Percentiles rank a stretch among this genome's conserved stretches.
These are phyloP conservation scores for Trididemnum clinides DNA, from an alignment of 23 tunicate species.

Conservation along the genomic window DNA sequence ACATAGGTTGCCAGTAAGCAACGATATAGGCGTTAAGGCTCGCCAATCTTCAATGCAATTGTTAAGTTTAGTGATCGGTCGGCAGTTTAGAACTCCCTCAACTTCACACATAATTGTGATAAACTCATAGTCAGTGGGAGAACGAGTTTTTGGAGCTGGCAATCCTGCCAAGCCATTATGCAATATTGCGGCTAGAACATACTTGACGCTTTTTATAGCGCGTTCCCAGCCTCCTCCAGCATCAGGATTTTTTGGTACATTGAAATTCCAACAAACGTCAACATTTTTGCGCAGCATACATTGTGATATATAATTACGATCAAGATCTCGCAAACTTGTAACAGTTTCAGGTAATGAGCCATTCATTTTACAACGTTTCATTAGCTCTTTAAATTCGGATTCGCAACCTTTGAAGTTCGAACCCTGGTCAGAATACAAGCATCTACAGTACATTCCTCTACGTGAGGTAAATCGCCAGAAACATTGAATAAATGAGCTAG, in stretches of 20 bases:
- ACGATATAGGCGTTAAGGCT: conserved; percentile 18
- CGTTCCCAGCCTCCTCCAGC: conserved; percentile 29
- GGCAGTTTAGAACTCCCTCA: conserved; percentile 2
- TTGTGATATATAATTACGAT: conserved; percentile 12
- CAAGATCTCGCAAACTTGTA: not conserved
- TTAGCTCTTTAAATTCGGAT: not conserved
- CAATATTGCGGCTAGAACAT: not conserved
- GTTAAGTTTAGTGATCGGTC: not conserved
- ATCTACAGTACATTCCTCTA: not conserved
- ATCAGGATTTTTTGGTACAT: not conserved
- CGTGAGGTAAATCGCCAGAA: conserved; percentile 10
- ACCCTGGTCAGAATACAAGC: conserved; percentile 30
- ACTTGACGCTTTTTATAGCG: conserved; percentile 1
- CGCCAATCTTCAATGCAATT: conserved; percentile 1
- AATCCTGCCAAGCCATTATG: not conserved
- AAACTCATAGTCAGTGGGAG: not conserved
- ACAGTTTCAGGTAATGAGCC: not conserved
- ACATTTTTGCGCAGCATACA: conserved; percentile 7
- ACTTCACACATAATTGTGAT: conserved; percentile 5
- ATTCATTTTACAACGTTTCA: not conserved
- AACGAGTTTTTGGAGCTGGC: not conserved
- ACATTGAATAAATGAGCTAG: conserved; percentile 25
- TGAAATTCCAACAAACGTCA: conserved; percentile 9
- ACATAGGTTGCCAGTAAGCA: not conserved
- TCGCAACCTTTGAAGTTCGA: conserved; percentile 21